A percentile compares a stretch with the other conserved stretches of the same genome.
phyloP scores from a whole-genome alignment of 2,113 vertebrate genomes.

The Onychostruthus taczanowskii region DNA sequence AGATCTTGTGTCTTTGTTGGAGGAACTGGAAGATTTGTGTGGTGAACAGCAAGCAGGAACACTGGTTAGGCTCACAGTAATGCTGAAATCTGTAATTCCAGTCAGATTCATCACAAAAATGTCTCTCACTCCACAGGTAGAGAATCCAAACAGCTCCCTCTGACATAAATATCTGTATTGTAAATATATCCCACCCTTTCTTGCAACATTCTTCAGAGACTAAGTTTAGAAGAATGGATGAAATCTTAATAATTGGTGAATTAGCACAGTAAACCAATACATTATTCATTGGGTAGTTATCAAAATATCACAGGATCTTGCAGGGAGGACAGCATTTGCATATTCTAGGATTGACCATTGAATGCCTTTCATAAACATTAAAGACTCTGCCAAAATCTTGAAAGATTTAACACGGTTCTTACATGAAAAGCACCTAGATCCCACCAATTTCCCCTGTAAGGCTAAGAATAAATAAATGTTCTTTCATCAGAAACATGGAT shows the following conservation, averaged over 20 bases:
- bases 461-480: background rate
- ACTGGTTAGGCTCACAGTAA: background rate
- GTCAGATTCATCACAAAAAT: background rate
- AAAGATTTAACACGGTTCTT: background rate
- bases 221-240: background rate
- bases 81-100: background rate
- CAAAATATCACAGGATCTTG: background rate
- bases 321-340: background rate
- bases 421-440: background rate
- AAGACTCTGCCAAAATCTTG: background rate
- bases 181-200: background rate
- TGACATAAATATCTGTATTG: background rate
- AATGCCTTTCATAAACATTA: background rate
- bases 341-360: background rate
- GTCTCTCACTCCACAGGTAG: background rate
- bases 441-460: background rate
- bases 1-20: background rate
- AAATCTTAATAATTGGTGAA: background rate
- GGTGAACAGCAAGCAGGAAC: background rate
- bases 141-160: background rate
- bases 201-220: background rate
- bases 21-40: background rate
- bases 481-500: background rate
- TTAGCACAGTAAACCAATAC: background rate
- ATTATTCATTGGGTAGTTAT: background rate